Evolutionary conservation across 2,113 vertebrate species (phyloP), one percentile per base, ranked within the genome.

Genomic region (Phalacrocorax carbo): DNA sequence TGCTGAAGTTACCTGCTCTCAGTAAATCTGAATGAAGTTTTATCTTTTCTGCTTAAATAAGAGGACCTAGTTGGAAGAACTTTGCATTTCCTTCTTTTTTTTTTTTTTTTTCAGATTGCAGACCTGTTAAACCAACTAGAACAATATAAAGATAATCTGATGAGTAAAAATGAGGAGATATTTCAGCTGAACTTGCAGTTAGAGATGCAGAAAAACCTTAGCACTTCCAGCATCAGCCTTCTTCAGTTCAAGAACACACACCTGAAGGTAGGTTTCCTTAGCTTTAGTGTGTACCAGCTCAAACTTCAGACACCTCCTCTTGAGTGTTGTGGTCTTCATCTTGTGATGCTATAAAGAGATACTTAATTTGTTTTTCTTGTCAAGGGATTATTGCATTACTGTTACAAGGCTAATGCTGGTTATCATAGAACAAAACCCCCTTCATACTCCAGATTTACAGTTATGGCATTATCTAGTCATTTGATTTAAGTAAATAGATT

Each of bases 111-210:
- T 87, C 57, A 99, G 99, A 97, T 98, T 77, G 98, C 98, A 54
- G 94, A 94, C 46, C 94, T 99, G 65, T 88, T 97, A 81, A 97
- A 98, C 26, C 98, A 99, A 81, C 88, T 99, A 55, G 98, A 99
- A 69, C 96, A 97, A 48, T 96, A 98, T 46, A 98, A 99, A 97
- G 97, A 97, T 15, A 97, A 98, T 55, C 70, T 99, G 79, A 95
- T 66, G 58, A 98, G 97, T 82, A 99, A 98, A 95, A 98, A 98
- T 1, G 97, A 98, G 38, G 99, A 99, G 85, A 95, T 98, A 19
- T 15, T 98, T 61, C 98, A 98, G 77, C 97, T 99, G 78, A 98
- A 98, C 30, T 90, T 99, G 68, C 97, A 99, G 81, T 95, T 99
- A 85, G 98, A 99, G 72, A 62, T 98, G 9, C 97, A 98, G 62